phyloP scores from a whole-genome alignment of 92 coral and sea anemone genomes.

The Hydrozoanthus gracilis region DNA sequence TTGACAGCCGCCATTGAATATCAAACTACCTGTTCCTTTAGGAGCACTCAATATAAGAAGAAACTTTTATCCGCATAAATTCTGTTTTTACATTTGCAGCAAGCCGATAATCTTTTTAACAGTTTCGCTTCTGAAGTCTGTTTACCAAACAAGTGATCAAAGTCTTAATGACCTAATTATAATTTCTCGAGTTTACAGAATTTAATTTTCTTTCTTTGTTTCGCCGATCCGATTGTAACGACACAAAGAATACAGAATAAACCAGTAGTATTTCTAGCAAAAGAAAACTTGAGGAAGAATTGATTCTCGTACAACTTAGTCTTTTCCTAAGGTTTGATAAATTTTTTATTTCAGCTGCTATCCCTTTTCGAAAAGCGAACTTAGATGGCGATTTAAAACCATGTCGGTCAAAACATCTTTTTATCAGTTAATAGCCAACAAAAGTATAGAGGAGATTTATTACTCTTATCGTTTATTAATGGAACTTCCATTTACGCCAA shows the following conservation, averaged over 20 bases:
- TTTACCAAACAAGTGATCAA: slow-evolving; percentile 47
- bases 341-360: neutral
- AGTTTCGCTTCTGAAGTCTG: slow-evolving; percentile 34
- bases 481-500: neutral
- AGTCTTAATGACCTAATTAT: slow-evolving; percentile 50
- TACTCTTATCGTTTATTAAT: slow-evolving; percentile 12
- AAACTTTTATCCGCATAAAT: slow-evolving; percentile 16
- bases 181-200: slow-evolving; percentile 46
- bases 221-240: slow-evolving; percentile 37
- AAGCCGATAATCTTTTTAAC: slow-evolving; percentile 25
- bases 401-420: neutral
- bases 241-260: neutral
- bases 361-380: neutral
- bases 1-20: neutral
- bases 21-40: neutral
- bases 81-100: neutral
- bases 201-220: slow-evolving; percentile 47
- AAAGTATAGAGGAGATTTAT: neutral
- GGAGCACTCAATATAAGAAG: neutral
- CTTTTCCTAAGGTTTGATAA: neutral
- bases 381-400: neutral
- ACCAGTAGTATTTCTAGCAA: neutral
- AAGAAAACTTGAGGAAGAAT: neutral
- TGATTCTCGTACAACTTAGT: neutral
- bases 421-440: neutral